Evolutionary conservation across 1,140 invertebrate species (phyloP).

Genomic region (Eufriesea mexicana): DNA sequence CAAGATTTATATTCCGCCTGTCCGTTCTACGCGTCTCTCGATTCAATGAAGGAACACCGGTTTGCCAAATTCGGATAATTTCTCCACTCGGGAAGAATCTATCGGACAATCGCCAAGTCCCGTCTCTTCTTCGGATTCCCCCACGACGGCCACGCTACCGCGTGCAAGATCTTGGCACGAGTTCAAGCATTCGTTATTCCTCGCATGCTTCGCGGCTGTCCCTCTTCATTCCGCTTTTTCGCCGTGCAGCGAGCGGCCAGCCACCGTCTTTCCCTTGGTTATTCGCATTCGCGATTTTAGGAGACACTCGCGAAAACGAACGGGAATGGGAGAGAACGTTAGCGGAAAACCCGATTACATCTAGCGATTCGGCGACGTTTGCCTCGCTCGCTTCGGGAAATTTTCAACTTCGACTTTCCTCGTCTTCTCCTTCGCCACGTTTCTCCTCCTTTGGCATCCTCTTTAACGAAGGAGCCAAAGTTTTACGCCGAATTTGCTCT

Average conservation of each 20-base stretch:
- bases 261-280: slow-evolving; percentile 3
- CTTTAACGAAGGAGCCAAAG: background rate
- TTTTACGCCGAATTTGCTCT: background rate
- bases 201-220: slow-evolving; percentile 28
- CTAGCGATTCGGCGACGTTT: slow-evolving; percentile 26
- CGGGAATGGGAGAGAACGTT: background rate
- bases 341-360: slow-evolving; percentile 49
- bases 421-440: background rate
- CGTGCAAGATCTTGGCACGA: slow-evolving; percentile 67
- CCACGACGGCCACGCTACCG: slow-evolving; percentile 4
- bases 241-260: slow-evolving; percentile 5
- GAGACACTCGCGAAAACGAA: slow-evolving; percentile 2
- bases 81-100: slow-evolving; percentile 2
- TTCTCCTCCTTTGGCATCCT: background rate
- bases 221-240: slow-evolving; percentile 39
- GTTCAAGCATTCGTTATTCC: slow-evolving; percentile 73
- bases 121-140: slow-evolving; percentile 14
- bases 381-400: slow-evolving; percentile 3
- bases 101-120: slow-evolving; percentile 15
- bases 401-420: background rate
- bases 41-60: background rate
- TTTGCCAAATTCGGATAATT: slow-evolving; percentile 15
- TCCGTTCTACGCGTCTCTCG: background rate
- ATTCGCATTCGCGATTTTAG: slow-evolving; percentile 49
- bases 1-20: background rate